Percentiles rank a stretch among this genome's conserved stretches.
Evolutionary conservation across 2,113 vertebrate genomes (phyloP).

Genomic region (Pycnonotus jocosus): DNA sequence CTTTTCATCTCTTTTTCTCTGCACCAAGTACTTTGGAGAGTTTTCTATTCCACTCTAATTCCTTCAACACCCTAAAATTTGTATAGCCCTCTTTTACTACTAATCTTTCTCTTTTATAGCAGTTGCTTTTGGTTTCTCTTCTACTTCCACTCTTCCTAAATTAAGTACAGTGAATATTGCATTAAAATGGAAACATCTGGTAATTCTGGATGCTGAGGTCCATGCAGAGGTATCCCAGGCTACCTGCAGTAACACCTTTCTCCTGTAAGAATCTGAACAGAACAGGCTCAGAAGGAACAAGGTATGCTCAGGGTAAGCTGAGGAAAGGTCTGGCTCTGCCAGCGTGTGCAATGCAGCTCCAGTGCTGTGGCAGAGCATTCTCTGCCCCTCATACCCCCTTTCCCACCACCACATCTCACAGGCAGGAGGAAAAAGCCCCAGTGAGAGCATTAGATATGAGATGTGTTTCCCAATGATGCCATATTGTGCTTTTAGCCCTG

Average conservation of each 20-base stretch:
- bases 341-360: accelerated
- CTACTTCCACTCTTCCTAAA: not conserved
- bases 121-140: not conserved
- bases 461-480: not conserved
- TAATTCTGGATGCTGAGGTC: not conserved
- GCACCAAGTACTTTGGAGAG: not conserved
- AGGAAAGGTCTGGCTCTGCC: not conserved
- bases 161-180: not conserved
- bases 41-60: not conserved
- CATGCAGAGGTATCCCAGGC: not conserved
- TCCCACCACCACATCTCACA: not conserved
- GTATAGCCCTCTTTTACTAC: not conserved
- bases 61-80: not conserved
- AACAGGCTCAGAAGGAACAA: not conserved
- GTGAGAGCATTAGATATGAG: not conserved
- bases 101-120: not conserved
- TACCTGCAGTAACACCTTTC: not conserved
- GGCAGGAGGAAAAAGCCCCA: not conserved
- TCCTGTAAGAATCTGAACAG: not conserved
- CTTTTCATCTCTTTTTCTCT: not conserved
- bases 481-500: not conserved
- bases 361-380: not conserved
- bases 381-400: not conserved
- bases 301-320: not conserved
- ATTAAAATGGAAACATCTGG: not conserved